Evolutionary conservation across 2,888 invertebrate species (phyloP), one percentile per base, ranked within the genome.

Genomic region (Pyrrhia umbra): DNA sequence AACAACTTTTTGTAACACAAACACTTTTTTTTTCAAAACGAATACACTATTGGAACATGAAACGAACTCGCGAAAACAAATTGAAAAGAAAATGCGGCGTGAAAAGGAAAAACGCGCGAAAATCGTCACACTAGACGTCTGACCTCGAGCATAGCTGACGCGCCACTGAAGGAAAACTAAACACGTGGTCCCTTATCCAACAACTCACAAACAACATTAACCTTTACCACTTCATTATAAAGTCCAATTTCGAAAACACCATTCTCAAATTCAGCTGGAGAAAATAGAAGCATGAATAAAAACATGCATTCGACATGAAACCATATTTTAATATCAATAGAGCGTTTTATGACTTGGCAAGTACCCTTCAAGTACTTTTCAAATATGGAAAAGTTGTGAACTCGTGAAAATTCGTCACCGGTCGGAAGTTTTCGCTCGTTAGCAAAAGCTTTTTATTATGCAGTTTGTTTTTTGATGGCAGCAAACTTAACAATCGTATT

Each of bases 121-220:
- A 81, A 74, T 61, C 77, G 76, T 78, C 72, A 82, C 74, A 61
- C 59, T 68, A 75, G 75, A 83, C 90, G 82, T 79, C 88, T 87
- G 81, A 75, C 66, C 86, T 80, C 85, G 68, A 69, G 73, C 86
- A 85, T 86, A 82, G 80, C 89, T 85, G 80, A 83, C 87, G 87
- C 86, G 87, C 75, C 79, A 92, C 92, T 92, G 92, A 89, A 75
- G 76, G 72, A 70, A 88, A 88, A 82, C 75, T 66, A 75, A 87
- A 81, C 92, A 92, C 90, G 91, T 92, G 89, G 84, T 60, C 68
- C 61, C 46, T 49, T 34, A 54, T 60, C 20, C 27, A 42, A 50
- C n/a, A 21, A 39, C 21, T 37, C 39, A 56, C 60, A 65, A 45
- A 58, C 52, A 10, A 79, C 50, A 72, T 51, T 69, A 30, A 46